phyloP scores from a whole-genome alignment of 2,797 vertebrate species.

The Melanotaenia boesemani region DNA sequence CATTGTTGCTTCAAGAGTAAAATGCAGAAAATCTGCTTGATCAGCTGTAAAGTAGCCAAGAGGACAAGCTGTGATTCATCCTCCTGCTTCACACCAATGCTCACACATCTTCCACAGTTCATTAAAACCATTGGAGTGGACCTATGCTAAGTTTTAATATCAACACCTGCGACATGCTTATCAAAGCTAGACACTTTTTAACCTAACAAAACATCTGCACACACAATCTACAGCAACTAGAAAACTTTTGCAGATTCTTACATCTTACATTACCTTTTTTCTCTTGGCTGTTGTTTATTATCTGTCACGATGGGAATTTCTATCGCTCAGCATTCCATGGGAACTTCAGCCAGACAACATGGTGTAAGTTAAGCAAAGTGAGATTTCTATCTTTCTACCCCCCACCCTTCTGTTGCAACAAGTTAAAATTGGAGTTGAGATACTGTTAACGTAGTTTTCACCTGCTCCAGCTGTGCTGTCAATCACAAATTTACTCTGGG shows the following conservation, averaged over 20 bases:
- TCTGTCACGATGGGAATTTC: neutral
- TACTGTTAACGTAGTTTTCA: slow-evolving; percentile 58
- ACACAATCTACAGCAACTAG: neutral
- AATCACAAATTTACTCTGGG: slow-evolving; percentile 34
- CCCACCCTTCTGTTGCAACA: slow-evolving; percentile 19
- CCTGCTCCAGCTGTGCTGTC: slow-evolving; percentile 58
- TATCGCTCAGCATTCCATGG: neutral
- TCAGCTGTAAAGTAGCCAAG: slow-evolving; percentile 42
- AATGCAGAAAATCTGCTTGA: slow-evolving; percentile 51
- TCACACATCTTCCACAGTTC: slow-evolving; percentile 13
- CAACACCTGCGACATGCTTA: neutral
- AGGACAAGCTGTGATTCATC: slow-evolving; percentile 38
- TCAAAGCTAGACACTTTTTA: neutral
- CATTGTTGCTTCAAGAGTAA: slow-evolving; percentile 21
- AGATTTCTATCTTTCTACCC: slow-evolving; percentile 7
- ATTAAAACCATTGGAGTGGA: slow-evolving; percentile 25
- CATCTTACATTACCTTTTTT: neutral
- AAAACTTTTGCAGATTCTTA: neutral
- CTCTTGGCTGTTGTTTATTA: neutral
- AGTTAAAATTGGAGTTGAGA: slow-evolving; percentile 66
- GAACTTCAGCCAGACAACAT: neutral
- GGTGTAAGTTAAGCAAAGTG: slow-evolving; percentile 26
- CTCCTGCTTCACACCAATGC: slow-evolving; percentile 20
- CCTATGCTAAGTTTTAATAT: neutral
- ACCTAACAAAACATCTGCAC: neutral